Percentiles rank a stretch among this genome's conserved stretches.
These are phyloP conservation scores for Turritopsis dohrnii DNA, from an alignment of 30 jellyfish, hydroid and myxozoan species.

Conservation along the genomic window DNA sequence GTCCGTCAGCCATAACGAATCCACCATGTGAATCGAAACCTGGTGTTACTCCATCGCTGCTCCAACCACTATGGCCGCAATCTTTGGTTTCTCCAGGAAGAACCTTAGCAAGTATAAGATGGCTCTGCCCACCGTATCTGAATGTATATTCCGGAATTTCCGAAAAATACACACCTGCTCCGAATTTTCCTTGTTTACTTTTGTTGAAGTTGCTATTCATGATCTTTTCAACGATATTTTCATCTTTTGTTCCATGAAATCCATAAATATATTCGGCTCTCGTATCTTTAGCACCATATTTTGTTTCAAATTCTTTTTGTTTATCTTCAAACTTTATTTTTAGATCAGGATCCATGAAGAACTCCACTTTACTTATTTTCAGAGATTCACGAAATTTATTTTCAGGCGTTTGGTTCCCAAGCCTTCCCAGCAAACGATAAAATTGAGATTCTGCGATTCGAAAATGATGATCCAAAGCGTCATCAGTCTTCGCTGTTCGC, in stretches of 20 bases:
- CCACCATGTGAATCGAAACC: constrained; percentile 25
- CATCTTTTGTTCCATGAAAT: constrained; percentile 53
- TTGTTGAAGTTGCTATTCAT: constrained; percentile 12
- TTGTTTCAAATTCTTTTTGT: constrained; percentile 12
- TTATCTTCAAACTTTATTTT: constrained; percentile 32
- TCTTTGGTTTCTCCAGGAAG: constrained; percentile 15
- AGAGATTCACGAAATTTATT: too few relatives aligned
- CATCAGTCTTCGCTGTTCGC: constrained; percentile 30
- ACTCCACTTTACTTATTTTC: constrained; percentile 24
- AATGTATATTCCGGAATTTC: constrained; percentile 14
- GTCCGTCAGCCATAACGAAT: not conserved
- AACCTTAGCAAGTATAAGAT: constrained; percentile 6
- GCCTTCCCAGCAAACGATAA: constrained; percentile 24
- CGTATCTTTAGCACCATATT: not conserved
- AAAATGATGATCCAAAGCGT: constrained; percentile 36
- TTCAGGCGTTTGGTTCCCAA: not conserved
- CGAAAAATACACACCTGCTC: constrained; percentile 25
- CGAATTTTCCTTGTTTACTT: constrained; percentile 1
- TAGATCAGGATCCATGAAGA: constrained; percentile 27
- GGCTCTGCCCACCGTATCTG: not conserved
- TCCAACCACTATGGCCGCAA: not conserved
- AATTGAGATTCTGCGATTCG: constrained; percentile 56
- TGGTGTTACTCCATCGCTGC: not conserved
- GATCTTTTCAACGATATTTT: constrained; percentile 1
- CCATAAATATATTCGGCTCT: constrained; percentile 31